Percentiles rank a stretch among this genome's conserved stretches.
phyloP scores from a whole-genome alignment of 2,888 invertebrate species.

The Polymixis lichenea region DNA sequence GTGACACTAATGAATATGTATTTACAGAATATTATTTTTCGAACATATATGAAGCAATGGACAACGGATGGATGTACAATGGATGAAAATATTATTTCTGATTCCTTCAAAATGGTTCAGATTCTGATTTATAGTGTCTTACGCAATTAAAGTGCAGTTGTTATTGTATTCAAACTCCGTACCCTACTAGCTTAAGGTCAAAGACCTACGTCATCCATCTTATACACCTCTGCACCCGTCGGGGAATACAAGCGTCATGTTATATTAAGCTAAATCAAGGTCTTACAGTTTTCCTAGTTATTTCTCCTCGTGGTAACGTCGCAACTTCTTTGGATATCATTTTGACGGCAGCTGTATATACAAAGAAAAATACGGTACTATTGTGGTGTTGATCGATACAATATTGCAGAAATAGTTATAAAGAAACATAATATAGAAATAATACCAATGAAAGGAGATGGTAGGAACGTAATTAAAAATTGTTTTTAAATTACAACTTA shows the following conservation, averaged over 20 bases:
- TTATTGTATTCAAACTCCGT: no score
- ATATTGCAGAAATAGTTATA: not conserved
- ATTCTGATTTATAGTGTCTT: no score
- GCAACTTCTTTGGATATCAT: constrained; percentile 79
- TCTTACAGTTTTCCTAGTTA: constrained; percentile 74
- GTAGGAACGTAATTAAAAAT: no score
- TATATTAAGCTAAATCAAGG: not conserved
- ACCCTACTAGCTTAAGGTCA: not conserved
- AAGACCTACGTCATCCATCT: not conserved
- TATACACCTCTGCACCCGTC: not conserved
- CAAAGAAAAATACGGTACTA: not conserved
- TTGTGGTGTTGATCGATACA: not conserved
- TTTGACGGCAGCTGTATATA: constrained; percentile 73
- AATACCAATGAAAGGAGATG: not conserved
- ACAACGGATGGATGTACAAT: no score
- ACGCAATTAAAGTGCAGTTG: no score
- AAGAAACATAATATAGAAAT: not conserved
- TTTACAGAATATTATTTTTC: no score
- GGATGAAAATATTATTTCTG: no score
- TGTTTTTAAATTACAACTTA: constrained; percentile 52
- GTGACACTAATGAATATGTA: no score
- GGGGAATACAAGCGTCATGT: no score
- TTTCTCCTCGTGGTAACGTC: constrained; percentile 68
- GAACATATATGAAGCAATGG: no score
- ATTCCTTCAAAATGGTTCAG: no score